Conservation (phyloP, 2,888 invertebrate genomes). For the Flexamia atlantica region DNA sequence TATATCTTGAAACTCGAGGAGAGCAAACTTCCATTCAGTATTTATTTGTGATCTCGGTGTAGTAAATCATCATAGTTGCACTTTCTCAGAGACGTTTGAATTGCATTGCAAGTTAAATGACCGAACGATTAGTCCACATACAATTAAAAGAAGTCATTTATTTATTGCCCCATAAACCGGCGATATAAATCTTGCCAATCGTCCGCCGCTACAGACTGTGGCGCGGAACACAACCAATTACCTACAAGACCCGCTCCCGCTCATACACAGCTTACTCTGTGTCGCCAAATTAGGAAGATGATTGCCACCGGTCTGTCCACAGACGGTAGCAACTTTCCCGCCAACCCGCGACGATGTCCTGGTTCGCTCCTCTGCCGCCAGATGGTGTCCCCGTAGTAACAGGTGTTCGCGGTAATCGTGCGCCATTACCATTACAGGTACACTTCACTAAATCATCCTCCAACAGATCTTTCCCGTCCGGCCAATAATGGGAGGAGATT, state of each 20-base stretch:
- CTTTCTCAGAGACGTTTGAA: no score
- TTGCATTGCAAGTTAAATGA: no score
- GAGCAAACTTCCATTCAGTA: no score
- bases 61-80: no score
- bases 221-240: background rate
- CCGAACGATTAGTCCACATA: no score
- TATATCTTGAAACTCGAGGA: no score
- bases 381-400: slow-evolving; percentile 34
- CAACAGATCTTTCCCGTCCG: background rate
- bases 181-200: no score
- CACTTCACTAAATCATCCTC: slow-evolving; percentile 41
- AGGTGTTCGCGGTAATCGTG: slow-evolving; percentile 32
- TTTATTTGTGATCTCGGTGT: no score
- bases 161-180: no score
- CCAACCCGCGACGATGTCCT: slow-evolving; percentile 37
- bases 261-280: slow-evolving; percentile 26
- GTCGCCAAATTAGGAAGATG: slow-evolving; percentile 43
- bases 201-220: no score
- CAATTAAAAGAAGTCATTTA: no score
- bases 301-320: slow-evolving; percentile 45
- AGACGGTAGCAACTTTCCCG: slow-evolving; percentile 45
- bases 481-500: background rate
- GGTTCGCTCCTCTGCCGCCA: slow-evolving; percentile 45
- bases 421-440: slow-evolving; percentile 38
- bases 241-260: background rate